Conservation (phyloP, 2,797 vertebrate species). For the Sebastolobus altivelis region DNA sequence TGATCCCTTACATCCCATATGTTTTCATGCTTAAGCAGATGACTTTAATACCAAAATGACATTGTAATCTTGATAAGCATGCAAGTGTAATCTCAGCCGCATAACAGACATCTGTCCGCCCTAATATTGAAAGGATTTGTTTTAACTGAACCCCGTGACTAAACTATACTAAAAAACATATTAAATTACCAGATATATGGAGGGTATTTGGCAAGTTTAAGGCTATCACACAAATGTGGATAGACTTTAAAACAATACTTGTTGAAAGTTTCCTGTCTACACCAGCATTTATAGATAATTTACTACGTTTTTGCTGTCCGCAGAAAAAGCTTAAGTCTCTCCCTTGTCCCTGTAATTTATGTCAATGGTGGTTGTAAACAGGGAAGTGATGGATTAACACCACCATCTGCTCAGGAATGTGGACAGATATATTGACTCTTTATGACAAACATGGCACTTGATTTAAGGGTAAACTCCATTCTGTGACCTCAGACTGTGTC, state of each 20-base stretch:
- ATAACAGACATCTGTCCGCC: conserved; percentile 51
- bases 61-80: conserved; percentile 63
- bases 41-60: conserved; percentile 59
- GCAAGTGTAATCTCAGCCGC: conserved; percentile 54
- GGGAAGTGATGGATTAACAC: conserved; percentile 34
- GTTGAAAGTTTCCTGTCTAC: background rate
- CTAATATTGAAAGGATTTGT: conserved; percentile 30
- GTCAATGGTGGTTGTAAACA: conserved; percentile 30
- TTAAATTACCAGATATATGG: conserved; percentile 2
- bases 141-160: conserved; percentile 7
- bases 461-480: background rate
- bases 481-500: background rate
- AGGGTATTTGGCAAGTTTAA: background rate
- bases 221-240: background rate
- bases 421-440: background rate
- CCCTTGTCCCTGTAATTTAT: conserved; percentile 5
- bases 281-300: conserved; percentile 14
- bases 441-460: background rate
- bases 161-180: conserved; percentile 5
- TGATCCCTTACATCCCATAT: conserved; percentile 56
- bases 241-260: background rate
- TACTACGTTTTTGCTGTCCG: background rate
- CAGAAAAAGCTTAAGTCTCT: background rate
- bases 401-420: conserved; percentile 29
- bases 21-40: conserved; percentile 59